A percentile compares a stretch with the other conserved stretches of the same genome.
phyloP scores from a whole-genome alignment of 1,140 invertebrate genomes.

The Dryas iulia region DNA sequence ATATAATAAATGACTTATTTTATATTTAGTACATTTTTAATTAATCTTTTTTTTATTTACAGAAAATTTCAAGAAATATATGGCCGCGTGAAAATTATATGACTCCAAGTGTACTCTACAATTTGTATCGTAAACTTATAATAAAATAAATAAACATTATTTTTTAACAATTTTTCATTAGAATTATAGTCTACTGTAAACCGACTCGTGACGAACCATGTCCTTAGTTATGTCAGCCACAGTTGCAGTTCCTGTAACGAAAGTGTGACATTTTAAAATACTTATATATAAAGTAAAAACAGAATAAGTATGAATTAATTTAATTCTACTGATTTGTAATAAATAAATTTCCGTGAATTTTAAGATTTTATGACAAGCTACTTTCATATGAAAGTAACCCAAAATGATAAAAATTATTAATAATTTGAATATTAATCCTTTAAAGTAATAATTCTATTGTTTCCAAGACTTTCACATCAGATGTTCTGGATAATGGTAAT shows the following conservation, averaged over 20 bases:
- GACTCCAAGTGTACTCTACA: conserved; percentile 60
- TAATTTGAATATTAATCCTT: too few species aligned
- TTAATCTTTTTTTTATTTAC: conserved; percentile 33
- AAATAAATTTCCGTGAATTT: too few species aligned
- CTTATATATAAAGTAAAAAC: too few species aligned
- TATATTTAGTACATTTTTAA: not conserved
- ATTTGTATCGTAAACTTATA: conserved; percentile 65
- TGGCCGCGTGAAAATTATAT: conserved; percentile 63
- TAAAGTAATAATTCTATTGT: too few species aligned
- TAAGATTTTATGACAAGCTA: too few species aligned
- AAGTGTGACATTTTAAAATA: too few species aligned
- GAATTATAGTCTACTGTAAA: conserved; percentile 82
- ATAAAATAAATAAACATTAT: conserved; percentile 43
- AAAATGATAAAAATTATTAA: too few species aligned
- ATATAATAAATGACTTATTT: not conserved
- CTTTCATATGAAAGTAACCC: too few species aligned
- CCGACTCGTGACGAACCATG: conserved; percentile 86
- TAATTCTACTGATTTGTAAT: too few species aligned
- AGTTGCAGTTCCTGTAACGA: conserved; percentile 81
- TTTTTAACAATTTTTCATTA: not conserved
- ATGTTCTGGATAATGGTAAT: too few species aligned
- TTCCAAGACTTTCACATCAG: too few species aligned
- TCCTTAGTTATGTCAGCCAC: conserved; percentile 82
- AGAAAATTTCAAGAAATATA: conserved; percentile 64
- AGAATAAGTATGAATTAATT: too few species aligned